Evolutionary conservation across 2,888 invertebrate genomes (phyloP).

Genomic region (Punctoribates punctum): DNA sequence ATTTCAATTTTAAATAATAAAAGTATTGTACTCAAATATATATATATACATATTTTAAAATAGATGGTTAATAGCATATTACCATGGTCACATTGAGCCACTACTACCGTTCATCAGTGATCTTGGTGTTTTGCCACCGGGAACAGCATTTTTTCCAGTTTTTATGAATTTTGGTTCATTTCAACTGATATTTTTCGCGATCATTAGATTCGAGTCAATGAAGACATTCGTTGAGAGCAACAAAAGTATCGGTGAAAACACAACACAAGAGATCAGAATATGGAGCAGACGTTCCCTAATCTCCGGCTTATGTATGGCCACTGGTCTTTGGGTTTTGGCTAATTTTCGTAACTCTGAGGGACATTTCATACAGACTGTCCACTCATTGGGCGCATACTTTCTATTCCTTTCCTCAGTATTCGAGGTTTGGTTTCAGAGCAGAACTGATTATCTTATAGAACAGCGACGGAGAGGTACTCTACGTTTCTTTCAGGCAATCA

Average conservation of each 20-base stretch:
- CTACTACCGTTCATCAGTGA: background rate
- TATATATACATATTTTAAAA: too few relatives aligned
- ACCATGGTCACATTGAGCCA: background rate
- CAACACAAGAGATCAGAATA: background rate
- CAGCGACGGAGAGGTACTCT: too few relatives aligned
- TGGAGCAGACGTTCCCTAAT: background rate
- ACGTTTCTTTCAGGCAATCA: background rate
- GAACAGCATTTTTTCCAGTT: background rate
- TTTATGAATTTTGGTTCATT: background rate
- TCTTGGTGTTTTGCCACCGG: background rate
- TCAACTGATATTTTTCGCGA: background rate
- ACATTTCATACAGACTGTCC: background rate
- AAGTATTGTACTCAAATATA: too few relatives aligned
- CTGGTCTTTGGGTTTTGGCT: background rate
- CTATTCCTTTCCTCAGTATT: background rate
- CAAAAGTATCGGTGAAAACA: background rate
- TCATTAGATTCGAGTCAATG: background rate
- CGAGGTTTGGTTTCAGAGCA: background rate
- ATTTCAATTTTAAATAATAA: too few relatives aligned
- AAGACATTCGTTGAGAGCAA: background rate
- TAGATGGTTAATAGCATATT: background rate
- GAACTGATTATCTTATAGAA: background rate
- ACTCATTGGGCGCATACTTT: background rate
- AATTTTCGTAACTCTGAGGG: background rate
- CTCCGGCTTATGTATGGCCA: background rate